Base-by-base conservation (phyloP, 1,140 invertebrate genomes). In the Phenacoccus solenopsis region DNA sequence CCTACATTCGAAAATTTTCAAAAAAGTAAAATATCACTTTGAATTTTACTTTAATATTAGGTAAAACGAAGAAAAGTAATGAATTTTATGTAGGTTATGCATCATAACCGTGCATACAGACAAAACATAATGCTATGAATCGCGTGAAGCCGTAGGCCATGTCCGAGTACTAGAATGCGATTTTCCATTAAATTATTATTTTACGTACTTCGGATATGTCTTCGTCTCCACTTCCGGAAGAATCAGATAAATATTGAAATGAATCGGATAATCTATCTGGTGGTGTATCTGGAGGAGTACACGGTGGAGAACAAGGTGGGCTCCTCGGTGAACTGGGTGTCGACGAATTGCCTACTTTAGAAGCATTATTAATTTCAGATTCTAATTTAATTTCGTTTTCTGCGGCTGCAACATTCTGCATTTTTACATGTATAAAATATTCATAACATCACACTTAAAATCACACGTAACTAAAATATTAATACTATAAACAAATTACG, bases 161-260 rank as follows among this genome's bases (percentile, higher is more conserved):
- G 25, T 68, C 32, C 30, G 30, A 38, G 30, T 25, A 13, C 35
- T 16, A 67, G 67, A 49, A 28, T 27, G 35, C 20, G 64, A 24
- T 24, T 69, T 49, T 13, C 1, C 38, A 27, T 38, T 61, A 71
- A 16, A 70, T 80, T 78, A 72, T 67, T 35, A 61, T 30, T 30
- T 72, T 72, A 72, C 71, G 76, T 87, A 94, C 91, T 89, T 93
- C 91, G 76, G 90, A 93, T 79, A 91, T 90, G 81, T 91, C 92
- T 79, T 94, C 91, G 81, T 93, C 91, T 79, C 93, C 91, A 79
- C 90, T 93, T 82, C 91, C 90, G 74, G 90, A 93, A 80, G 90
- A 87, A 83, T 93, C 90, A 80, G 89, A 88, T 84, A 90, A 88
- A 85, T 88, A 90, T 84, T 86, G 87, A 64, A 64, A 64, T 64